Percentiles rank a stretch among this genome's conserved stretches.
These are phyloP conservation scores for Pitangus sulphuratus DNA, from an alignment of 2,797 vertebrate genomes.

Conservation along the genomic window DNA sequence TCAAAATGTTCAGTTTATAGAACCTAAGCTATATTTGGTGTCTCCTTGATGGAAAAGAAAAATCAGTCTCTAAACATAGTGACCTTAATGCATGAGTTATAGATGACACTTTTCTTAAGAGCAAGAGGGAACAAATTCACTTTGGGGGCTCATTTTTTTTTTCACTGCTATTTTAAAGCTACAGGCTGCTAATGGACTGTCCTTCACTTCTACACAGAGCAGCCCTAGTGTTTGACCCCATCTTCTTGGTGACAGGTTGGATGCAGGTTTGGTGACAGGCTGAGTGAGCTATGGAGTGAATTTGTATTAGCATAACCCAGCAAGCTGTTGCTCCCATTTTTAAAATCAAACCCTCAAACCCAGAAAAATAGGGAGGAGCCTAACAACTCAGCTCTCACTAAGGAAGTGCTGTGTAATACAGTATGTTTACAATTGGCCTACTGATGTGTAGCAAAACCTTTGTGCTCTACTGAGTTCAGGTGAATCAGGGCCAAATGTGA, in stretches of 20 bases:
- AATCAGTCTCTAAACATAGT: background rate
- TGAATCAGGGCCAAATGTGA: background rate
- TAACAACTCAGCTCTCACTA: background rate
- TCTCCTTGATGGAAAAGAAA: slow-evolving; percentile 31
- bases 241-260: background rate
- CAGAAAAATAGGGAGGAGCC: background rate
- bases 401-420: background rate
- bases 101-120: background rate
- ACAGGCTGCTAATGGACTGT: background rate
- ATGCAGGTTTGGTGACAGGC: background rate
- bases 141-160: background rate
- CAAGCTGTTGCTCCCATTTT: background rate
- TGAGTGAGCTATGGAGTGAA: background rate
- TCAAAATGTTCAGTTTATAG: slow-evolving; percentile 34
- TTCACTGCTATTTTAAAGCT: background rate
- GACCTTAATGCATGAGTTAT: background rate
- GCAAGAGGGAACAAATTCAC: background rate
- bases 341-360: background rate
- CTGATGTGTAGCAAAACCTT: background rate
- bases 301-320: background rate
- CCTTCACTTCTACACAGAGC: background rate
- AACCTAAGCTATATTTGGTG: background rate
- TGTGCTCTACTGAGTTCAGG: background rate
- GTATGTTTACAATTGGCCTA: background rate
- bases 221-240: background rate